Evolutionary conservation across 92 coral and sea anemone species (phyloP), one percentile per base, ranked within the genome.

Genomic region (Virgularia gustaviana): DNA sequence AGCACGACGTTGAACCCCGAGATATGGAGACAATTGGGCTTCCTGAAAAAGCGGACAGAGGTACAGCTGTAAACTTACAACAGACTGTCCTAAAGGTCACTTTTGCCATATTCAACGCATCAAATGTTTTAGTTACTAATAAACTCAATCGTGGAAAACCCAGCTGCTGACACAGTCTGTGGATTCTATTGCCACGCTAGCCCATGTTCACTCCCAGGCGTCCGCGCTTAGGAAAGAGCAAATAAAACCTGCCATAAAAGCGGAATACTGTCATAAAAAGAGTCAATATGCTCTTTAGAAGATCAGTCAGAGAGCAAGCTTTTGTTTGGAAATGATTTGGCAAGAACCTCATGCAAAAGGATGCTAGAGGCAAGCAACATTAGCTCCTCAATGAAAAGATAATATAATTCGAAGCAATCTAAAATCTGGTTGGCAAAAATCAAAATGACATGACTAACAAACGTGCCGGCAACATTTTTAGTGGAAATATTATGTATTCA

Each of bases 251-350:
- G 58, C 65, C 7, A 27, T 65, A 22, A 37, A 37, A 37, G 9
- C 73, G 39, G 58, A 65, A 65, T 65, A 65, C 39, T 22, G 9
- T 33, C 23, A n/a, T n/a, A n/a, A n/a, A n/a, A n/a, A n/a, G n/a
- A n/a, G n/a, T n/a, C 73, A 15, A 65, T 35, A 16, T 65, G 73
- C 30, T 6, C 1, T 2, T 2, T 43, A 43, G 23, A 43, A 6
- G 63, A 37, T 6, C 27, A 36, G 1, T 31, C 37, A 4, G 38
- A 10, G 13, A 76, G 81, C 39, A 43, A 76, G 29, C 45, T 36
- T 42, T 42, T 72, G 19, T 72, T 60, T 72, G 78, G 78, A 1
- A 71, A 72, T 72, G 78, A 51, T 27, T 29, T 71, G 33, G 73
- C 77, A 9, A 71, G 20, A 43, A 43, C n/a, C n/a, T n/a, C n/a